A percentile compares a stretch with the other conserved stretches of the same genome.
phyloP scores from a whole-genome alignment of 1,140 invertebrate species.

The Thalassaphorura encarpata region DNA sequence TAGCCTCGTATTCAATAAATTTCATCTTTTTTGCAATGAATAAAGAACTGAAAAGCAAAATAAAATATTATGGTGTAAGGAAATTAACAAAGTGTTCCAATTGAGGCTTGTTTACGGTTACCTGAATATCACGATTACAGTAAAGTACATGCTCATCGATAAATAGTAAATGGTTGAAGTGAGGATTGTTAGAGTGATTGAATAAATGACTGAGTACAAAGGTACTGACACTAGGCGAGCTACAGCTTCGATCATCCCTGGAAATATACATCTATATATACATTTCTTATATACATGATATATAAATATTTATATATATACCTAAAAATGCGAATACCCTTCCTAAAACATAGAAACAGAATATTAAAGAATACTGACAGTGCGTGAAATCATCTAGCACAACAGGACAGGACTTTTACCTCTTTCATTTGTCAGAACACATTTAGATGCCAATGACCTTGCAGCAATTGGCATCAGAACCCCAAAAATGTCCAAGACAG shows the following conservation, averaged over 20 bases:
- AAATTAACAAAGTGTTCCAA: background rate
- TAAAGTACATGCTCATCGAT: conserved; percentile 18
- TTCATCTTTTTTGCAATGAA: conserved; percentile 22
- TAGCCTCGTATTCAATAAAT: conserved; percentile 21
- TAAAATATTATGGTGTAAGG: too few relatives aligned
- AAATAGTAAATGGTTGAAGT: conserved; percentile 27
- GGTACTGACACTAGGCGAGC: conserved; percentile 29
- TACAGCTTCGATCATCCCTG: conserved; percentile 30
- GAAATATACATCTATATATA: too few relatives aligned
- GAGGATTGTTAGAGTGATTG: conserved; percentile 13
- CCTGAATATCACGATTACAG: conserved; percentile 20
- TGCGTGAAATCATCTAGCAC: too few relatives aligned
- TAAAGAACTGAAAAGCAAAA: conserved; percentile 13
- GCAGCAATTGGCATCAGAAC: conserved; percentile 24
- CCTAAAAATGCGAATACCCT: conserved; percentile 31
- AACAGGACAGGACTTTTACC: too few relatives aligned
- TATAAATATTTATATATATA: too few relatives aligned
- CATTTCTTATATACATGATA: too few relatives aligned
- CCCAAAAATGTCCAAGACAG: conserved; percentile 22
- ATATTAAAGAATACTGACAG: background rate
- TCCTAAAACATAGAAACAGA: background rate
- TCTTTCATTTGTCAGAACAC: conserved; percentile 26
- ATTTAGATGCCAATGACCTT: conserved; percentile 29
- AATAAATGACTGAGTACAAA: conserved; percentile 27
- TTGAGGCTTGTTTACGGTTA: conserved; percentile 3